phyloP scores from a whole-genome alignment of 2,888 invertebrate genomes.

The Chymomyza procnemis region DNA sequence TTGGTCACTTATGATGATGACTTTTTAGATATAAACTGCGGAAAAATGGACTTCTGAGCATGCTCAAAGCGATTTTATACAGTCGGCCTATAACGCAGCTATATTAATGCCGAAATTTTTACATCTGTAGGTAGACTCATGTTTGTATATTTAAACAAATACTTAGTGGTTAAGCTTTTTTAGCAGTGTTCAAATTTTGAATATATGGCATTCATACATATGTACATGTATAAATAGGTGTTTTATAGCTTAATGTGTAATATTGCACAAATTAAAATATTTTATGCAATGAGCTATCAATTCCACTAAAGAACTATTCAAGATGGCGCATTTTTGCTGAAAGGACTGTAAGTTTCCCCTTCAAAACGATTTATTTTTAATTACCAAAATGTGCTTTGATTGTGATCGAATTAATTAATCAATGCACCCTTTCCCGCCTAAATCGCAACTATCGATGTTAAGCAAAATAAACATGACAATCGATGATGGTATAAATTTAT shows the following conservation, averaged over 20 bases:
- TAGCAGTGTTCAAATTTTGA: constrained; percentile 19
- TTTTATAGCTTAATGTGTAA: too few relatives aligned
- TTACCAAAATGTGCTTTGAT: too few relatives aligned
- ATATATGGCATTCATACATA: constrained; percentile 10
- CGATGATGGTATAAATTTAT: neutral
- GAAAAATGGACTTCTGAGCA: constrained; percentile 85
- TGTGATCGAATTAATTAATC: too few relatives aligned
- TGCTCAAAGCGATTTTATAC: constrained; percentile 51
- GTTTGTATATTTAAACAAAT: constrained; percentile 67
- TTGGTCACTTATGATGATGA: constrained; percentile 82
- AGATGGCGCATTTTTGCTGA: too few relatives aligned
- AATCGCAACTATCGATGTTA: neutral
- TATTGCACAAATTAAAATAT: too few relatives aligned
- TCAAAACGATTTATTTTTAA: too few relatives aligned
- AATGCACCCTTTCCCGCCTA: too few relatives aligned
- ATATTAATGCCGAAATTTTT: constrained; percentile 41
- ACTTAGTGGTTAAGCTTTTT: constrained; percentile 46
- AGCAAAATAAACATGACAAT: neutral
- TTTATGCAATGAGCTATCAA: too few relatives aligned
- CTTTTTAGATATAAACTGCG: constrained; percentile 85
- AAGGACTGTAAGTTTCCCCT: too few relatives aligned
- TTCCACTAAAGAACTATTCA: too few relatives aligned
- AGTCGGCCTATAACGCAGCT: constrained; percentile 25
- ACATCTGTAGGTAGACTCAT: constrained; percentile 57
- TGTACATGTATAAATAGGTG: neutral